Conservation (phyloP, 2,888 invertebrate genomes). For the Cataglyphis cursor region DNA sequence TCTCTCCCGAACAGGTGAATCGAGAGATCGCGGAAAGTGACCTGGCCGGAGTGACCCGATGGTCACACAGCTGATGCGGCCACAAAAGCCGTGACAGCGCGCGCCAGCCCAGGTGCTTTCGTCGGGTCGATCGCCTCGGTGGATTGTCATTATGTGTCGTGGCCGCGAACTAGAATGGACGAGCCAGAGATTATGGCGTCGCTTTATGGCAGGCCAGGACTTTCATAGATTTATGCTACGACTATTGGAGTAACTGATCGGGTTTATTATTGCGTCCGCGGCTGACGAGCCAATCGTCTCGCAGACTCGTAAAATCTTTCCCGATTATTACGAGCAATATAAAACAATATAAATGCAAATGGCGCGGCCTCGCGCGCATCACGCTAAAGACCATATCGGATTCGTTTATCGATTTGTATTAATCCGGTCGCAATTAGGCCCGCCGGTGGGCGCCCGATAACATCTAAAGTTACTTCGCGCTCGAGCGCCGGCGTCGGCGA, state of each 20-base stretch:
- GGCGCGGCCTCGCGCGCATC: not conserved
- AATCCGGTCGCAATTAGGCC: conserved; percentile 22
- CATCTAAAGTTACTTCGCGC: conserved; percentile 35
- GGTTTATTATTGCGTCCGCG: conserved; percentile 32
- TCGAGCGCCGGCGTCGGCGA: conserved; percentile 14
- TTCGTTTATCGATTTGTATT: conserved; percentile 47
- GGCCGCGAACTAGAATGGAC: conserved; percentile 9
- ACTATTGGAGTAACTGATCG: conserved; percentile 46
- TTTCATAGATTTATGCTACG: conserved; percentile 48
- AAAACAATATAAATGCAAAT: conserved; percentile 63
- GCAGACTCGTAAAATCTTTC: conserved; percentile 47
- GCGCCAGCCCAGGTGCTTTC: conserved; percentile 61
- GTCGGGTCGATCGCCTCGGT: conserved; percentile 63
- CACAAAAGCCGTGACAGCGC: conserved; percentile 65
- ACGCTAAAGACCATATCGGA: conserved; percentile 14
- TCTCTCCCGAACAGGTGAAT: conserved; percentile 67
- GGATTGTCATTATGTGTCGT: conserved; percentile 60
- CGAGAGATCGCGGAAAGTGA: conserved; percentile 62
- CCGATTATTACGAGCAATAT: conserved; percentile 54
- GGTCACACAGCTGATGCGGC: conserved; percentile 67
- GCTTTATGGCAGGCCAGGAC: conserved; percentile 47
- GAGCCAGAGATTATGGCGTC: conserved; percentile 58
- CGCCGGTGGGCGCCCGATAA: conserved; percentile 25
- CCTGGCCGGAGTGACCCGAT: conserved; percentile 66
- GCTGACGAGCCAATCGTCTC: conserved; percentile 49